Base-by-base conservation (phyloP, 2,888 invertebrate genomes). In the Scaptomyza parva region DNA sequence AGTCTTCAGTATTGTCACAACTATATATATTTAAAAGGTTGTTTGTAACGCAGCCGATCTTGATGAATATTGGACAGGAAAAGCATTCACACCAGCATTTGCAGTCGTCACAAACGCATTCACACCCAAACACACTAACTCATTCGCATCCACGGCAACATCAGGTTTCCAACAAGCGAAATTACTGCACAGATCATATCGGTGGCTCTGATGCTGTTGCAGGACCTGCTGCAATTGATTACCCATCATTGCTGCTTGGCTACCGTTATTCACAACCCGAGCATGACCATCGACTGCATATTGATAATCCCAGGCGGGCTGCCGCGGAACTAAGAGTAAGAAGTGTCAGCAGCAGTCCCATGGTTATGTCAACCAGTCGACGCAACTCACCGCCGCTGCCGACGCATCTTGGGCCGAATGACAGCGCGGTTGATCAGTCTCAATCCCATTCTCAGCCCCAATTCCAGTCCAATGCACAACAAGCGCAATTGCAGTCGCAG, bases 341-440 rank as follows among this genome's bases (percentile, higher is more conserved):
- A 2, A 63, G 60, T 54, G 45, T 60, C 50, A 64, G 48, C 58
- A 52, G 58, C 66, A 59, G 76, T 39, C 28, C 79, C 62, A 72
- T 92, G 94, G 94, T 94, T 92, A 94, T 94, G 94, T 94, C 95
- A 92, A 94, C 94, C 73, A 94, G 94, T 89, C 93, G 94, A 89
- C 93, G 94, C 91, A 93, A 94, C 85, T 94, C 95, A 89, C 94
- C 94, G 78, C 93, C 94, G 76, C 53, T 54, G 50, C 44, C 69
- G 14, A 35, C 68, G 55, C 78, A 67, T 17, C 74, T 62, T 40
- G 45, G 53, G 22, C 35, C 35, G 35, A 48, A 35, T 48, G 48
- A 7, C 22, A 48, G 35, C 35, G 7, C 14, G 20, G 28, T n/a
- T 17, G 39, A 20, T 70, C 92, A 75, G 89, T 91, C 71, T 40